Conservation (phyloP, 2,797 vertebrate species). For the Pseudomugil tenellus region DNA sequence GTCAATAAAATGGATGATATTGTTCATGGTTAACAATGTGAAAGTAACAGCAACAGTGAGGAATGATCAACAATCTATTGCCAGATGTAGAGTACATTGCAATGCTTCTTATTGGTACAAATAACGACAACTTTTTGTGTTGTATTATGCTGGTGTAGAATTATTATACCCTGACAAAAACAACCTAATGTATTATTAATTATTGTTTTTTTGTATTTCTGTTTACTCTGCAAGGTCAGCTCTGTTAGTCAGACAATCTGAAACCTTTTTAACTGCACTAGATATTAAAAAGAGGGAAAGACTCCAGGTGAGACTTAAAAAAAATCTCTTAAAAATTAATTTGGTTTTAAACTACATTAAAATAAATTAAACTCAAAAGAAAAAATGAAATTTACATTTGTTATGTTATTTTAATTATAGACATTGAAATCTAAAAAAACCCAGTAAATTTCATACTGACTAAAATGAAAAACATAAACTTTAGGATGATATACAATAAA, state of each 20-base stretch:
- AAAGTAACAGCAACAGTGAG: too few relatives aligned
- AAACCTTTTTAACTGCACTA: neutral
- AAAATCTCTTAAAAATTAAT: neutral
- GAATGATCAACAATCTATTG: too few relatives aligned
- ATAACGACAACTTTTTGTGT: too few relatives aligned
- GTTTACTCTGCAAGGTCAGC: neutral
- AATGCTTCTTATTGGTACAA: too few relatives aligned
- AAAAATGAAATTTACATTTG: neutral
- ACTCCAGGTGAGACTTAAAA: neutral
- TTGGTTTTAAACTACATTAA: neutral
- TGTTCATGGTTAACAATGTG: too few relatives aligned
- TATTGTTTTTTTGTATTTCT: neutral
- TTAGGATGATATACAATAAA: neutral
- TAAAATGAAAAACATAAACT: neutral
- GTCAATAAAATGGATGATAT: too few relatives aligned
- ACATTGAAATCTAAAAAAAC: neutral
- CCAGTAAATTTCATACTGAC: neutral
- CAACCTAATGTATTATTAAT: neutral
- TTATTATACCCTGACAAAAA: slow-evolving; percentile 5
- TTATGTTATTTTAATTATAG: neutral
- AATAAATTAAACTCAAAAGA: neutral
- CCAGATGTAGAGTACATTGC: too few relatives aligned
- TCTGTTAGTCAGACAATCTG: neutral
- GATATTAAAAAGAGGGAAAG: neutral
- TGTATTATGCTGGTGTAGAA: too few relatives aligned